Evolutionary conservation across 1,140 invertebrate genomes (phyloP).

Genomic region (Drosophila serrata): DNA sequence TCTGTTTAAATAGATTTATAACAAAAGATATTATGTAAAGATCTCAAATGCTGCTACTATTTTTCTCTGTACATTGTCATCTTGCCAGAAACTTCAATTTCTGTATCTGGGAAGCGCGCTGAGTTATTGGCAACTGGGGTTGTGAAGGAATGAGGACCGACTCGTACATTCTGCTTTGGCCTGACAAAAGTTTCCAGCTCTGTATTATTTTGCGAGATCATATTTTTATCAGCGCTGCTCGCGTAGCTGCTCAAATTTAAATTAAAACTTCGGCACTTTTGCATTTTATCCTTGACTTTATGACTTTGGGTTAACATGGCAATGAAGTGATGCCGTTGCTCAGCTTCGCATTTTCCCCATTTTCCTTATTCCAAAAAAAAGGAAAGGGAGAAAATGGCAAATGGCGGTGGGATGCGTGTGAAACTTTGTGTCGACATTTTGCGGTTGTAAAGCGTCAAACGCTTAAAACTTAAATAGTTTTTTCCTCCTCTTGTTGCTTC

Average conservation of each 20-base stretch:
- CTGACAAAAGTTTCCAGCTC: slow-evolving; percentile 35
- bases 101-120: slow-evolving; percentile 21
- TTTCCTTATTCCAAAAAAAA: neutral
- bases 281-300: slow-evolving; percentile 82
- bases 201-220: slow-evolving; percentile 43
- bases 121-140: slow-evolving; percentile 56
- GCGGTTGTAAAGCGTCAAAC: slow-evolving; percentile 82
- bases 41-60: neutral
- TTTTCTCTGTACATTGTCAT: slow-evolving; percentile 1
- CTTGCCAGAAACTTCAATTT: slow-evolving; percentile 38
- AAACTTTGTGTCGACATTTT: slow-evolving; percentile 81
- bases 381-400: slow-evolving; percentile 7
- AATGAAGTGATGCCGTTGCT: slow-evolving; percentile 59
- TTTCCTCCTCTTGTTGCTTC: slow-evolving; percentile 27
- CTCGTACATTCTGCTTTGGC: slow-evolving; percentile 26
- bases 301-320: slow-evolving; percentile 75
- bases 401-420: slow-evolving; percentile 39
- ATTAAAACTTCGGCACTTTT: slow-evolving; percentile 81
- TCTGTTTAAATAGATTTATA: too few species aligned
- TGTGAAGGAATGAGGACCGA: slow-evolving; percentile 5
- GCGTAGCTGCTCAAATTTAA: slow-evolving; percentile 69
- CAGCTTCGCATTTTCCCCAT: slow-evolving; percentile 27
- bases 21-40: neutral
- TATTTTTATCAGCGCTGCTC: slow-evolving; percentile 44
- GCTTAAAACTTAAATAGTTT: slow-evolving; percentile 82